Percentiles rank a stretch among this genome's conserved stretches.
phyloP scores from a whole-genome alignment of 2,113 vertebrate genomes.

The Pseudonaja textilis region DNA sequence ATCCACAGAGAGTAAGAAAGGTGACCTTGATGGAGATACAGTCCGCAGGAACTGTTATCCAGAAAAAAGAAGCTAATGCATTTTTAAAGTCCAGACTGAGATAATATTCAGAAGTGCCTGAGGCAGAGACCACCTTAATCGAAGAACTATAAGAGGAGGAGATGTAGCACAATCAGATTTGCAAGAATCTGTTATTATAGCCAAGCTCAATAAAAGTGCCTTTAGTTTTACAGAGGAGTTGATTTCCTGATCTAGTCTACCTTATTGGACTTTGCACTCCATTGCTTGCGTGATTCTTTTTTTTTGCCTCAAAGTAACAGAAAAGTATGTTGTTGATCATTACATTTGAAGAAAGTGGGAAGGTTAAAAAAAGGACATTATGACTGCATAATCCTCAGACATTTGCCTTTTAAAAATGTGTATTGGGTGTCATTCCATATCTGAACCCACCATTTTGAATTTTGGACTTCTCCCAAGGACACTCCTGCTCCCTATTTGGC shows the following conservation, averaged over 20 bases:
- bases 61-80: neutral
- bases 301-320: neutral
- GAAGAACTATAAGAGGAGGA: neutral
- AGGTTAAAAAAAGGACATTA: neutral
- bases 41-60: neutral
- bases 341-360: neutral
- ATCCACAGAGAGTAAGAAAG: neutral
- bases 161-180: neutral
- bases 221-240: neutral
- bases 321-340: neutral
- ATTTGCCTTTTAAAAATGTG: neutral
- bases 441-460: neutral
- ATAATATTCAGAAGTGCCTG: neutral
- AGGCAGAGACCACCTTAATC: neutral
- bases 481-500: neutral
- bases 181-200: neutral
- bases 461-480: neutral
- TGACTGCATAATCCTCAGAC: neutral
- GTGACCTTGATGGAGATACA: neutral
- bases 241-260: neutral
- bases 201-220: neutral
- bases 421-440: neutral
- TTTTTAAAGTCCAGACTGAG: neutral
- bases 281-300: neutral
- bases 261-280: neutral